phyloP scores from a whole-genome alignment of 2,113 vertebrate species.

The Apteryx owenii region DNA sequence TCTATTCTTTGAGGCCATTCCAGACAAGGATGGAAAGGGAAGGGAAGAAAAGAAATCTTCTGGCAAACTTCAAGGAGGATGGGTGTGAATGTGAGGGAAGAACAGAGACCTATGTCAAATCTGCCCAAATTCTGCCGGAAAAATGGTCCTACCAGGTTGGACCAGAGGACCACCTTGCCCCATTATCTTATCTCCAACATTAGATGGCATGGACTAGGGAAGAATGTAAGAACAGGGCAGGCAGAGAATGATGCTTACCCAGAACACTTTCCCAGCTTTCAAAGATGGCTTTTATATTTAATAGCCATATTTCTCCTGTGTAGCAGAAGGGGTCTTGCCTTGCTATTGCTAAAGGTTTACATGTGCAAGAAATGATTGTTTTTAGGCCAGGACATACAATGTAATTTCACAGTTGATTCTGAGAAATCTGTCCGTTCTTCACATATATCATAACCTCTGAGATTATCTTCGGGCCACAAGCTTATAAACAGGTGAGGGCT shows the following conservation, averaged over 20 bases:
- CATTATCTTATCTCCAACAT: neutral
- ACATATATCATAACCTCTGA: neutral
- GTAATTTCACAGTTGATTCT: neutral
- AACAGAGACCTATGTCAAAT: neutral
- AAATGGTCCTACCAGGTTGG: neutral
- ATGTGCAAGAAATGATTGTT: neutral
- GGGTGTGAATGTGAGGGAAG: neutral
- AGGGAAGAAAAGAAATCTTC: neutral
- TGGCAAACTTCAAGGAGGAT: neutral
- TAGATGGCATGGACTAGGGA: neutral
- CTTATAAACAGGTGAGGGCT: neutral
- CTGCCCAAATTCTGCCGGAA: neutral
- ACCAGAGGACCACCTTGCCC: neutral
- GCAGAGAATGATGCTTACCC: neutral
- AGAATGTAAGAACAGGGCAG: neutral
- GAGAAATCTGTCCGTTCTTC: neutral
- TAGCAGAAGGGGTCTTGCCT: neutral
- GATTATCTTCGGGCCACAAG: neutral
- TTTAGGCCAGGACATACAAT: neutral
- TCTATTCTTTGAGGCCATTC: neutral
- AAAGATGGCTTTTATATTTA: neutral
- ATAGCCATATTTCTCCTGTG: neutral
- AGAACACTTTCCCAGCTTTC: neutral
- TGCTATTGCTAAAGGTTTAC: neutral
- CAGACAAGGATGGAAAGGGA: neutral